These are phyloP conservation scores for Probosciger aterrimus DNA, from an alignment of 2,113 vertebrate genomes.

Conservation along the genomic window DNA sequence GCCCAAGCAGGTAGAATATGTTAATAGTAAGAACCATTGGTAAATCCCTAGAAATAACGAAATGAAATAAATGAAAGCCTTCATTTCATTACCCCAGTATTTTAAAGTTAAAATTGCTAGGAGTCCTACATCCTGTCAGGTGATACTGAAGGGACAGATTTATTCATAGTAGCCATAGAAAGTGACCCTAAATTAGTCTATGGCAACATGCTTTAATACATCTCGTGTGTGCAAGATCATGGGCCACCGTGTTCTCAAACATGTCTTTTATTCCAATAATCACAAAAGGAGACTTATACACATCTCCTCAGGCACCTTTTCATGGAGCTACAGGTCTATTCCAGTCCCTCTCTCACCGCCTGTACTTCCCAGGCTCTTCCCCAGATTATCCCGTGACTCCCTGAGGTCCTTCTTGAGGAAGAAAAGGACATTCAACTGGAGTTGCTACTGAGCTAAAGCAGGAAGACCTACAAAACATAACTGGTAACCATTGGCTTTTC, in stretches of 20 bases:
- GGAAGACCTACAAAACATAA: rapidly evolving
- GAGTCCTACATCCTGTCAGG: not conserved
- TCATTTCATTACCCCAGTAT: not conserved
- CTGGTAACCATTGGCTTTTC: rapidly evolving
- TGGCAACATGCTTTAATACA: not conserved
- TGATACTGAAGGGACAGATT: not conserved
- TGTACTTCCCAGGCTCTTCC: not conserved
- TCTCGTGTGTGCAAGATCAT: not conserved
- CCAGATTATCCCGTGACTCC: not conserved
- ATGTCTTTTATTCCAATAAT: not conserved
- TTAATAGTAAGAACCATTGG: not conserved
- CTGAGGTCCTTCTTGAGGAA: not conserved
- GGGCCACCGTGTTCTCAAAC: not conserved
- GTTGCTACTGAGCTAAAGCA: not conserved
- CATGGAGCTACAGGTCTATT: not conserved
- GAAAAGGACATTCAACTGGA: not conserved
- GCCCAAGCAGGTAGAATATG: not conserved
- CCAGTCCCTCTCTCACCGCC: not conserved
- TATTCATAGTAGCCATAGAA: not conserved
- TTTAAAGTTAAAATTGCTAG: not conserved
- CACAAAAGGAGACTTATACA: not conserved
- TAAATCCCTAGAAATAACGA: not conserved
- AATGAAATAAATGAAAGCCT: not conserved
- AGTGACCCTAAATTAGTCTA: not conserved
- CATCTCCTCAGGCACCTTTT: not conserved